Percentiles rank a stretch among this genome's conserved stretches.
Evolutionary conservation across 1,140 invertebrate species (phyloP).

Genomic region (Scylla paramamosain): DNA sequence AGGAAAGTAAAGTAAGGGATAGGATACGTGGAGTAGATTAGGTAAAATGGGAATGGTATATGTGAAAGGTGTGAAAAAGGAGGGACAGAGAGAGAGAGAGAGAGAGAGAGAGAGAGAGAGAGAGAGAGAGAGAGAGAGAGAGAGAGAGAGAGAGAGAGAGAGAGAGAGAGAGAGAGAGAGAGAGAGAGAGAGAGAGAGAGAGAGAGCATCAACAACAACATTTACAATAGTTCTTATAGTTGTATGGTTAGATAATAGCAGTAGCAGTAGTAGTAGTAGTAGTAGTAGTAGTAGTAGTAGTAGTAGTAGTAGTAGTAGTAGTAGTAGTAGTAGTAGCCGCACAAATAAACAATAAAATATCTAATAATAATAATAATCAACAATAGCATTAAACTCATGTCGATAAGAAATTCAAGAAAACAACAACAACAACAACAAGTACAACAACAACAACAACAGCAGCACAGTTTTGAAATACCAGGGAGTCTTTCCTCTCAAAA

Average conservation of each 20-base stretch:
- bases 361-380: background rate
- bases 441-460: background rate
- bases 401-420: too few species aligned
- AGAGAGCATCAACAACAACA: background rate
- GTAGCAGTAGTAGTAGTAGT: slow-evolving; percentile 23
- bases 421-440: background rate
- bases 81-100: too few species aligned
- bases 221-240: background rate
- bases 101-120: background rate
- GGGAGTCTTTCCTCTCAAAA: background rate
- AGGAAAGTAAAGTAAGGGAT: too few species aligned
- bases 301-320: background rate
- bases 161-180: slow-evolving; percentile 35
- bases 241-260: background rate
- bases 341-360: background rate
- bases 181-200: background rate
- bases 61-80: too few species aligned
- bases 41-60: too few species aligned
- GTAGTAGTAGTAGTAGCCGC: background rate
- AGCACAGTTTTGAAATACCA: too few species aligned
- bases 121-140: too few species aligned
- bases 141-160: background rate
- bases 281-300: slow-evolving; percentile 44
- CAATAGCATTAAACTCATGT: too few species aligned
- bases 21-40: too few species aligned